These are phyloP conservation scores for Smithornis capensis DNA, from an alignment of 2,113 vertebrate genomes.

Conservation along the genomic window DNA sequence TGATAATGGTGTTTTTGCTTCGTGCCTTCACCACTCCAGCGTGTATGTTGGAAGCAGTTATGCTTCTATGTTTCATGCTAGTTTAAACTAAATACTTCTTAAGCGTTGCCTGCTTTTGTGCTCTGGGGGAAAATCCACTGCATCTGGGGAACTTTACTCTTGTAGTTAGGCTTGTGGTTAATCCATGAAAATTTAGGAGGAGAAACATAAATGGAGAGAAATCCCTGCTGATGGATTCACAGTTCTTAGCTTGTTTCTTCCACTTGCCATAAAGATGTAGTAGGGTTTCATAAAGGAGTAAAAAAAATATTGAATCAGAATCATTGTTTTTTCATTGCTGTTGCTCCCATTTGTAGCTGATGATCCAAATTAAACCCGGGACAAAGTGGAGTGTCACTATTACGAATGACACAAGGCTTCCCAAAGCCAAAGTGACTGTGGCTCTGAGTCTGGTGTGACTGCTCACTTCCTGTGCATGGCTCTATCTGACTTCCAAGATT, in stretches of 20 bases:
- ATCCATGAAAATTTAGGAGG: neutral
- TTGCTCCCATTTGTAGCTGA: neutral
- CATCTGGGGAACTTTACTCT: neutral
- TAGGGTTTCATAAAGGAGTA: neutral
- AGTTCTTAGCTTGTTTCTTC: neutral
- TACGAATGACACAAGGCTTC: neutral
- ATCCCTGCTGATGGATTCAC: neutral
- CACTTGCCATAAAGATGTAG: neutral
- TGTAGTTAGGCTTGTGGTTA: neutral
- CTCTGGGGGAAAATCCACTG: neutral
- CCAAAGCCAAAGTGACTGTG: neutral
- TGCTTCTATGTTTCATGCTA: neutral
- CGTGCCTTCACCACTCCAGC: neutral
- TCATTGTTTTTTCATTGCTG: neutral
- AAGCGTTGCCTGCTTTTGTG: neutral
- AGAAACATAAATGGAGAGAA: neutral
- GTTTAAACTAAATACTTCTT: neutral
- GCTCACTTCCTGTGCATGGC: neutral
- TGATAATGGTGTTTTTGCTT: neutral
- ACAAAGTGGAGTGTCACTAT: neutral
- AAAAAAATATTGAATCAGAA: neutral
- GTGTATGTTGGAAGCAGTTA: rapidly evolving
- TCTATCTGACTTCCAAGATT: neutral
- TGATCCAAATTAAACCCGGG: neutral
- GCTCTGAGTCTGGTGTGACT: neutral